Percentiles rank a stretch among this genome's conserved stretches.
Evolutionary conservation across 2,797 vertebrate genomes (phyloP).

Genomic region (Arrhamphus sclerolepis): DNA sequence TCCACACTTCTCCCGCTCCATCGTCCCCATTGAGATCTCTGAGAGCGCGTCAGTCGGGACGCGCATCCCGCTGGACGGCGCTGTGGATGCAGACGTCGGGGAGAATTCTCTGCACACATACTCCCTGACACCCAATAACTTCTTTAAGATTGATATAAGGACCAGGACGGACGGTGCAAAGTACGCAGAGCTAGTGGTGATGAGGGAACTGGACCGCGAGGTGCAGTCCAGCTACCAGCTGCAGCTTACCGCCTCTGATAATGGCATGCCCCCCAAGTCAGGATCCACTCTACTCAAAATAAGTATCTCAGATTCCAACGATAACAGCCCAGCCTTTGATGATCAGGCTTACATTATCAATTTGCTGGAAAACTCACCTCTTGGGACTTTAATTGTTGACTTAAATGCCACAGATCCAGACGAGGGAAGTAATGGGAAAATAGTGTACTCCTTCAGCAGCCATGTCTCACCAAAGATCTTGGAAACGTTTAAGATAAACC

Average conservation of each 20-base stretch:
- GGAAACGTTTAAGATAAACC: slow-evolving; percentile 92
- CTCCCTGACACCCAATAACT: slow-evolving; percentile 89
- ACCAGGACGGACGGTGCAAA: slow-evolving; percentile 94
- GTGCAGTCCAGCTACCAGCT: slow-evolving; percentile 90
- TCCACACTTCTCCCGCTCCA: slow-evolving; percentile 90
- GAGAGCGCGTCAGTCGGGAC: slow-evolving; percentile 95
- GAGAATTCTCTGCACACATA: slow-evolving; percentile 94
- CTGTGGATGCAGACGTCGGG: slow-evolving; percentile 92
- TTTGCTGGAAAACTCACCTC: slow-evolving; percentile 87
- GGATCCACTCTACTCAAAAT: slow-evolving; percentile 93
- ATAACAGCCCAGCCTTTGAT: slow-evolving; percentile 95
- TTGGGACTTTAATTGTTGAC: slow-evolving; percentile 91
- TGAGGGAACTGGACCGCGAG: slow-evolving; percentile 91
- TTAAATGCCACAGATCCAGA: slow-evolving; percentile 97
- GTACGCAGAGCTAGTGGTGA: slow-evolving; percentile 93
- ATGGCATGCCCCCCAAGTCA: slow-evolving; percentile 89
- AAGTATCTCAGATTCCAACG: slow-evolving; percentile 95
- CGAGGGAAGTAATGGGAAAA: slow-evolving; percentile 95
- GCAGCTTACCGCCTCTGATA: slow-evolving; percentile 91
- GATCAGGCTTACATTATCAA: slow-evolving; percentile 88
- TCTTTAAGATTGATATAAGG: slow-evolving; percentile 91
- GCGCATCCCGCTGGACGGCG: slow-evolving; percentile 91
- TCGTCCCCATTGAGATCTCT: slow-evolving; percentile 94
- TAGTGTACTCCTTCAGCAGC: slow-evolving; percentile 94
- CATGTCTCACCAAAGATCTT: slow-evolving; percentile 91